A percentile compares a stretch with the other conserved stretches of the same genome.
phyloP scores from a whole-genome alignment of 2,888 invertebrate genomes.

The Criorhina ranunculi region DNA sequence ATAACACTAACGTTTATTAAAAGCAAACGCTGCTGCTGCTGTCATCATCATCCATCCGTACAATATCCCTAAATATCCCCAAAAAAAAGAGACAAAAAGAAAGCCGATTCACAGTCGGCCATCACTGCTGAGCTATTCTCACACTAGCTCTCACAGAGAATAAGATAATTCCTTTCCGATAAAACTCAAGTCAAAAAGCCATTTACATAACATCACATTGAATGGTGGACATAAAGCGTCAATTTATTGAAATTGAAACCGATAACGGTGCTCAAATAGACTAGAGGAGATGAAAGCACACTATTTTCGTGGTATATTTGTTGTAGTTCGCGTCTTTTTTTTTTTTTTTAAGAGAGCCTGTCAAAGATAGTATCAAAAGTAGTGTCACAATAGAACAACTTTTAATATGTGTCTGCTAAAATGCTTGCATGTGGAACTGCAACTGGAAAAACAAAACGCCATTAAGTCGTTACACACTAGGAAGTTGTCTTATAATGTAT shows the following conservation, averaged over 20 bases:
- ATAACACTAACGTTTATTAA: background rate
- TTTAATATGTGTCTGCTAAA: constrained; percentile 18
- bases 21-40: constrained; percentile 1
- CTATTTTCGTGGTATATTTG: constrained; percentile 30
- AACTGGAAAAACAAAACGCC: background rate
- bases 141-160: constrained; percentile 18
- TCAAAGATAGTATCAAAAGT: constrained; percentile 28
- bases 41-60: background rate
- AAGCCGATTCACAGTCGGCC: background rate
- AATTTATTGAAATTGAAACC: constrained; percentile 72
- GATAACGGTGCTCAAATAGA: constrained; percentile 52
- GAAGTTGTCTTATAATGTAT: background rate
- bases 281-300: constrained; percentile 20
- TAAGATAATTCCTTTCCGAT: constrained; percentile 59
- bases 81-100: constrained; percentile 9
- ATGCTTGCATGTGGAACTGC: constrained; percentile 23
- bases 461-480: background rate
- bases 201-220: constrained; percentile 65
- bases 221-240: constrained; percentile 47
- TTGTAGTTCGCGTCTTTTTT: background rate
- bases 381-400: constrained; percentile 37
- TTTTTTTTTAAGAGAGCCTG: background rate
- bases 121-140: constrained; percentile 24
- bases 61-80: constrained; percentile 38
- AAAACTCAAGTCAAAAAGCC: constrained; percentile 59